Evolutionary conservation across 2,888 invertebrate genomes (phyloP), one percentile per base, ranked within the genome.

Genomic region (Malthinus seriepunctatus): DNA sequence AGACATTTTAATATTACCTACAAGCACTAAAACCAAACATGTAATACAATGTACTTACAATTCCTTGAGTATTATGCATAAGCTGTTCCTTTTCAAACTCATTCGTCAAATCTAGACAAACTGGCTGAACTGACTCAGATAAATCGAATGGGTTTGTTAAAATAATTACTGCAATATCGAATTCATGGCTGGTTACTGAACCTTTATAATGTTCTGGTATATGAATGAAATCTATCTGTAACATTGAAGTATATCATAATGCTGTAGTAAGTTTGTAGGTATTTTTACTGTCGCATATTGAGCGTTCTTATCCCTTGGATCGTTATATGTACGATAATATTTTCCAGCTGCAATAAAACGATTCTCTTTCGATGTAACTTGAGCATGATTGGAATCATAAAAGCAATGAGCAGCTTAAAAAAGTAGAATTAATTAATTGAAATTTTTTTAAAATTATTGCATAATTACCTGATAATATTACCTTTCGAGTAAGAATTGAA

Each of bases 101-200:
- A 11, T 53, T 46, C 38, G 63, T 51, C 67, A 68, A 70, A 12
- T 72, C 69, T 4, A 73, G 63, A 57, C 79, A 79, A 9, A 78
- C 72, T 14, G 77, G 76, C 54, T 72, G 73, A 8, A 78, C 73
- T 6, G 73, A 68, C 38, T 64, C 62, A 1, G 73, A 69, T 37
- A 75, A 70, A n/a, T 54, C 56, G 32, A 79, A 71, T 8, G 59
- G 44, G 11, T 64, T 63, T 34, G 67, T 63, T 9, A 76, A 54
- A n/a, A 73, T 62, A 8, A 78, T 35, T 6, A 78, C 48, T 0
- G 77, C 77, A 38, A 79, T 71, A 63, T 79, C 78, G 8, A 63
- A 62, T n/a, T 53, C 45, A 48, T 68, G 76, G 10, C 66, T 62
- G 5, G 64, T 65, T n/a, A 42, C 32, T 7, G 47, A 59, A 12